These are phyloP conservation scores for Caenorhabditis wallacei DNA, from an alignment of 2,888 invertebrate genomes.

Conservation along the genomic window DNA sequence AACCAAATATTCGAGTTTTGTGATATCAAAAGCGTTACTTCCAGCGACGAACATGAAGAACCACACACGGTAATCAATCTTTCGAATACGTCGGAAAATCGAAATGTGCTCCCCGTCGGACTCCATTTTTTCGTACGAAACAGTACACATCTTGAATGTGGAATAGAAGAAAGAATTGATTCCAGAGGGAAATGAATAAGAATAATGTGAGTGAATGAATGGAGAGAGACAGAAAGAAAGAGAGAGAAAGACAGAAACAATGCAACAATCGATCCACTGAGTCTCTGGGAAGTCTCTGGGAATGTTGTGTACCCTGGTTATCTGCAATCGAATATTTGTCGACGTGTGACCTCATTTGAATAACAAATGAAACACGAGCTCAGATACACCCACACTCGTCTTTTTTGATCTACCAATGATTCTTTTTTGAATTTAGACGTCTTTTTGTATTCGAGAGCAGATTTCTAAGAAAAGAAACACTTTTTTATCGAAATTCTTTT, in stretches of 20 bases:
- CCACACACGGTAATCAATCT: slow-evolving; percentile 43
- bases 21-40: slow-evolving; percentile 34
- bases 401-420: no score
- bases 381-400: not conserved
- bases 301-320: slow-evolving; percentile 17
- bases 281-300: slow-evolving; percentile 13
- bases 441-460: no score
- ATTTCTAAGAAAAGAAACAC: no score
- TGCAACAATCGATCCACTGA: not conserved
- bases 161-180: not conserved
- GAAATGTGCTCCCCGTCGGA: slow-evolving; percentile 2
- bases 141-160: slow-evolving; percentile 3
- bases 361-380: not conserved
- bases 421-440: no score
- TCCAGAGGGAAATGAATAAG: not conserved
- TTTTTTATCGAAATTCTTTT: no score
- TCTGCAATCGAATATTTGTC: slow-evolving; percentile 9
- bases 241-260: not conserved
- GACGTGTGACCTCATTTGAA: slow-evolving; percentile 3
- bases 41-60: slow-evolving; percentile 36
- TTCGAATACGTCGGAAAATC: slow-evolving; percentile 36
- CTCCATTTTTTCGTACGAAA: slow-evolving; percentile 26
- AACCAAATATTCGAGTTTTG: slow-evolving; percentile 36
- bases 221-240: not conserved
- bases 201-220: not conserved